Percentiles rank a stretch among this genome's conserved stretches.
phyloP scores from a whole-genome alignment of 2,888 invertebrate genomes.

The Dasypolia templi region DNA sequence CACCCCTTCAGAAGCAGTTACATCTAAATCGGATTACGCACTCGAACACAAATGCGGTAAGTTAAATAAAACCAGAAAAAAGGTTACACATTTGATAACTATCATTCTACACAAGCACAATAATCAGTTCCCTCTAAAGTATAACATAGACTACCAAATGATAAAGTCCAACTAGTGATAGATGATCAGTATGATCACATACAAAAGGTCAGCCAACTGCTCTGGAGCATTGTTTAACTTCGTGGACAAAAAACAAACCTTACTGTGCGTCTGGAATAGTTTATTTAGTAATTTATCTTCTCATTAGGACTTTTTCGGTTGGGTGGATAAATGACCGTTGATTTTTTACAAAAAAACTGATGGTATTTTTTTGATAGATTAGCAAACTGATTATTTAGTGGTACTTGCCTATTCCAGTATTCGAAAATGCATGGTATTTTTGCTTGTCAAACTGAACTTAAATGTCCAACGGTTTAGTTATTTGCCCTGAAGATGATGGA shows the following conservation, averaged over 20 bases:
- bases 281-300: constrained; percentile 57
- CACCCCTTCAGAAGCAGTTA: too few relatives aligned
- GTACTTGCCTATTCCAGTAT: neutral
- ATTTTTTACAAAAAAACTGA: constrained; percentile 10
- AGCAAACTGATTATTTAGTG: neutral
- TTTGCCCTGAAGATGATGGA: neutral
- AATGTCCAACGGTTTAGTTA: neutral
- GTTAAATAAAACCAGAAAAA: too few relatives aligned
- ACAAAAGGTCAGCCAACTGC: constrained; percentile 42
- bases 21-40: too few relatives aligned
- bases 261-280: constrained; percentile 32
- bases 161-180: constrained; percentile 45
- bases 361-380: neutral
- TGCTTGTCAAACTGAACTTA: neutral
- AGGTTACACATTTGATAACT: too few relatives aligned
- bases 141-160: constrained; percentile 39
- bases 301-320: constrained; percentile 40
- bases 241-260: constrained; percentile 48
- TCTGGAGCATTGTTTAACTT: constrained; percentile 42
- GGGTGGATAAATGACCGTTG: neutral
- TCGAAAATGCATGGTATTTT: neutral
- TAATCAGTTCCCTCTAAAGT: constrained; percentile 25
- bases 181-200: constrained; percentile 56
- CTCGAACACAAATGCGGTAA: too few relatives aligned
- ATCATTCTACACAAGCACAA: too few relatives aligned